Conservation (phyloP, 2,888 invertebrate genomes). For the Trissonchulus latispiculum region DNA sequence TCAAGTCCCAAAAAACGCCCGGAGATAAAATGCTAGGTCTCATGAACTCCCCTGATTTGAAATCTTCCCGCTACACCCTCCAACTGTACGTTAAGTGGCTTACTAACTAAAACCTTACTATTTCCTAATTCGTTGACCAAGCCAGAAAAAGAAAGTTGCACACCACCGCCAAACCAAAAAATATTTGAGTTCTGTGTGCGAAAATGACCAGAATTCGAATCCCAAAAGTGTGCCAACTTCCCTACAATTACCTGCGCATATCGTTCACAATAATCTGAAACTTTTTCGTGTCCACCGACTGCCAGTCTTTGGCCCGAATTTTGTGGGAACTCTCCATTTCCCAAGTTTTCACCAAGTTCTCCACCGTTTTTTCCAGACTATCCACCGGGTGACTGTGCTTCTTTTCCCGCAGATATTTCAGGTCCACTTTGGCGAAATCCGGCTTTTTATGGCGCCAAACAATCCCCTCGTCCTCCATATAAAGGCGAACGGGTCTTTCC, state of each 20-base stretch:
- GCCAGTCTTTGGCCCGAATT: slow-evolving; percentile 9
- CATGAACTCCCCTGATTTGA: no score
- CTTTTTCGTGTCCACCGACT: neutral
- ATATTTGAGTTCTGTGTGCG: no score
- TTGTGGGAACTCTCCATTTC: slow-evolving; percentile 44
- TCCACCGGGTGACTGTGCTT: slow-evolving; percentile 32
- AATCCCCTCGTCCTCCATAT: neutral
- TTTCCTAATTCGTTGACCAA: no score
- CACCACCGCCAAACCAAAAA: no score
- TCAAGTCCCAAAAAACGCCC: no score
- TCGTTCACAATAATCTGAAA: neutral
- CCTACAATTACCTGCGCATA: neutral
- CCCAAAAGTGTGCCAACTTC: no score
- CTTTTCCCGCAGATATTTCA: slow-evolving; percentile 33
- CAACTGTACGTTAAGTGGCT: no score
- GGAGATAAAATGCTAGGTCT: no score
- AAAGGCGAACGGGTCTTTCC: neutral
- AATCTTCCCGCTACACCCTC: no score
- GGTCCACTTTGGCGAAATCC: slow-evolving; percentile 36
- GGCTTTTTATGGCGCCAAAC: slow-evolving; percentile 27
- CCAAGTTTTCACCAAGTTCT: slow-evolving; percentile 44
- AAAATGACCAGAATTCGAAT: no score
- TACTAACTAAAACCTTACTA: no score
- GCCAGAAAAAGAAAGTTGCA: no score
- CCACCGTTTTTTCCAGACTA: slow-evolving; percentile 41